Evolutionary conservation across 2,888 invertebrate species (phyloP), one percentile per base, ranked within the genome.

Genomic region (Lepidochitona cinerea): DNA sequence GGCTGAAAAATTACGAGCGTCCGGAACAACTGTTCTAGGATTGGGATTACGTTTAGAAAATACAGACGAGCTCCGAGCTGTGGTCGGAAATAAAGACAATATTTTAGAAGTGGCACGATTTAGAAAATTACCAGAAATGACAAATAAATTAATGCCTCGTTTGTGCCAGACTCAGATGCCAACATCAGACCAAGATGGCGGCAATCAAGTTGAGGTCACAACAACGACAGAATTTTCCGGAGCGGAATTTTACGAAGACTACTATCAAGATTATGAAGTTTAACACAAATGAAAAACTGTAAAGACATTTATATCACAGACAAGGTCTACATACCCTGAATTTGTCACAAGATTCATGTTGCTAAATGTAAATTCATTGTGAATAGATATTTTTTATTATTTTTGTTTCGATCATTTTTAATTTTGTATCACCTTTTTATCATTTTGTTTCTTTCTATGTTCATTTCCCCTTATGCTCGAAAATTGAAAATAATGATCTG

Each of bases 21-120:
- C 53, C 3, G 73, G 73, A 23, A 70, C 69, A 18, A 64, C 37
- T 3, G 29, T 73, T 33, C 65, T 69, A 23, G 69, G 54, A 5
- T 33, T 73, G 2, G 73, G 73, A 18, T 29, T 59, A 4, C 59
- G 59, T 2, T 26, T 59, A 23, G 59, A 59, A 26, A 59, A 59
- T 26, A 59, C 59, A 32, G 59, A 59, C 59, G 59, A 59, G 29
- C 59, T 59, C 26, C 26, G 12, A 23, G 59, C 59, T 26, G 29
- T 59, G 23, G 59, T 59, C 29, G 59, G 59, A 23, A 32, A 59
- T 7, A 23, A 29, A 4, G 14, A 12, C 2, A 59, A 59, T 32
- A 23, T 59, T 59, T 29, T 59, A 23, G 59, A 59, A 29, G 59
- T 59, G 59, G 23, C 59, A 29, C 23, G 59, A 29, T 26, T 59